Evolutionary conservation across 1,140 invertebrate species (phyloP).

Genomic region (Macrobrachium nipponense): DNA sequence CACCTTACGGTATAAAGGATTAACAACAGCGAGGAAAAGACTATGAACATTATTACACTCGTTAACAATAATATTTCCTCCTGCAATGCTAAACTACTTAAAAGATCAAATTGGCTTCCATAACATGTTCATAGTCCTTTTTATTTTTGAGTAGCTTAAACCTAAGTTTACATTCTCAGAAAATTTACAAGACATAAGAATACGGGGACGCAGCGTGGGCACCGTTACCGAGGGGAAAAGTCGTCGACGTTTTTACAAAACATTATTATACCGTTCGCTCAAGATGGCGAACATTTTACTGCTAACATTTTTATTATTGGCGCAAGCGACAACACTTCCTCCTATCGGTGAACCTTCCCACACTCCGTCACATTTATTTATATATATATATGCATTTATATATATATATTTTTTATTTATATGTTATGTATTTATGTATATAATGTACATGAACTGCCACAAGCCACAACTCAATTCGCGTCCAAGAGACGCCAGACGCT

Average conservation of each 20-base stretch:
- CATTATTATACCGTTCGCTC: too few relatives aligned
- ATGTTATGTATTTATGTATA: too few relatives aligned
- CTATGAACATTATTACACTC: conserved; percentile 8
- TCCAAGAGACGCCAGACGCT: too few relatives aligned
- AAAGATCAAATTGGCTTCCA: neutral
- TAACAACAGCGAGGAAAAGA: conserved; percentile 16
- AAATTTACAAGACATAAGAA: conserved; percentile 44
- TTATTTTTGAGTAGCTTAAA: conserved; percentile 34
- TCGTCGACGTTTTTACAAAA: neutral
- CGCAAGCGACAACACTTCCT: too few relatives aligned
- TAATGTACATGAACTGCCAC: too few relatives aligned
- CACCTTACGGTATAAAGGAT: conserved; percentile 21
- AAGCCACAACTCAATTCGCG: too few relatives aligned
- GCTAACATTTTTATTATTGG: too few relatives aligned
- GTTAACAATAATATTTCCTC: conserved; percentile 12
- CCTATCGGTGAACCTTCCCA: too few relatives aligned
- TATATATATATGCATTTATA: too few relatives aligned
- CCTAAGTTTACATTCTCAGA: conserved; percentile 38
- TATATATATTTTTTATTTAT: too few relatives aligned
- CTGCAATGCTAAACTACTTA: conserved; percentile 3
- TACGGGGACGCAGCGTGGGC: neutral
- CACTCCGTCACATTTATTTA: too few relatives aligned
- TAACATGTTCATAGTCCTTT: conserved; percentile 33
- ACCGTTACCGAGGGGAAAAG: neutral
- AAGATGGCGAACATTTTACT: too few relatives aligned